Evolutionary conservation across 2,888 invertebrate species (phyloP).

Genomic region (Ectemnius continuus): DNA sequence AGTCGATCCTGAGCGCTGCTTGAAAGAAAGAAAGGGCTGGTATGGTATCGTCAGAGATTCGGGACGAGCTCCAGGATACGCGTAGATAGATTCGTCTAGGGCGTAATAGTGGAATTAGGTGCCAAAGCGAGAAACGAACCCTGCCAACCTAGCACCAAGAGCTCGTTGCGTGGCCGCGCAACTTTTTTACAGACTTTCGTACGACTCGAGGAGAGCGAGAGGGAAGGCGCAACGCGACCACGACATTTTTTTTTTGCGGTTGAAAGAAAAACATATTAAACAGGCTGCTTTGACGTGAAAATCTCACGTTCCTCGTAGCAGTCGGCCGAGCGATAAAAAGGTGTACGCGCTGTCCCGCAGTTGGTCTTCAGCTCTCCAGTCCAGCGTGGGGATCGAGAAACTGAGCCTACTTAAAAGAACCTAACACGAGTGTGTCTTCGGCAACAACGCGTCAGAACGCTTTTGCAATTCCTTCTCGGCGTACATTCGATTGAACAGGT

Average conservation of each 20-base stretch:
- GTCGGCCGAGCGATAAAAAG: constrained; percentile 46
- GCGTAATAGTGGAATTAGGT: constrained; percentile 26
- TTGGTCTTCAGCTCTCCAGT: background rate
- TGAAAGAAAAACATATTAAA: too few relatives aligned
- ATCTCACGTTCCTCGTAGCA: constrained; percentile 15
- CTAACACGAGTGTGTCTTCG: constrained; percentile 30
- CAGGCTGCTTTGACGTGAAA: background rate
- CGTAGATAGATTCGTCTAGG: too few relatives aligned
- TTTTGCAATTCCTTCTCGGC: constrained; percentile 50
- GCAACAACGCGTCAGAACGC: constrained; percentile 28
- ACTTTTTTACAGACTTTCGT: constrained; percentile 6
- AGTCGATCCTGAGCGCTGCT: too few relatives aligned
- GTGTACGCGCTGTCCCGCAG: constrained; percentile 1
- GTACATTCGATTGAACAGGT: constrained; percentile 61
- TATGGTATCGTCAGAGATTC: too few relatives aligned
- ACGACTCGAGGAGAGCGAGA: background rate
- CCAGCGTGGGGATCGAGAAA: constrained; percentile 41
- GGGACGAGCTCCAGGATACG: too few relatives aligned
- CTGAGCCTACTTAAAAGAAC: constrained; percentile 36
- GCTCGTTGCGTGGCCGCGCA: background rate
- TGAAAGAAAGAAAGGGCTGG: too few relatives aligned
- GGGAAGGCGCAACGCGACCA: background rate
- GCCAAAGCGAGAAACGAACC: constrained; percentile 36
- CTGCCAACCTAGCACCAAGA: constrained; percentile 29
- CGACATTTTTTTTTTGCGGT: too few relatives aligned